phyloP scores from a whole-genome alignment of 2,797 vertebrate species.

The Trachops cirrhosus region DNA sequence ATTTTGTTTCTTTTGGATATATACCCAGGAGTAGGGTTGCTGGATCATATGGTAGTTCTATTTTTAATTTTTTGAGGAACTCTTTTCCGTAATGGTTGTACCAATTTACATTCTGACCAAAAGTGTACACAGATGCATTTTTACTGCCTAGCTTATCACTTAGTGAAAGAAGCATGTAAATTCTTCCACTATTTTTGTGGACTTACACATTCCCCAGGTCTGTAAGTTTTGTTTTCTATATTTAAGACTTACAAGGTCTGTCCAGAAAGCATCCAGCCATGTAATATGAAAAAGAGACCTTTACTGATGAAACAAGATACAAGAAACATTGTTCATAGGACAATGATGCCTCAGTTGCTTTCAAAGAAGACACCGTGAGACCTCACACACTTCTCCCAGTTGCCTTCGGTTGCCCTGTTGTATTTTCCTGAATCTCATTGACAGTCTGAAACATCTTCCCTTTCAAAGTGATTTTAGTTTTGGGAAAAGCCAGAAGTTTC shows the following conservation, averaged over 20 bases:
- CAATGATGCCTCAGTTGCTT: no score
- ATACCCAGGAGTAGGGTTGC: background rate
- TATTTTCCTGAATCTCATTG: no score
- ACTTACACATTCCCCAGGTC: background rate
- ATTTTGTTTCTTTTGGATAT: background rate
- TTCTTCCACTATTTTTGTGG: background rate
- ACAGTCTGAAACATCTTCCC: no score
- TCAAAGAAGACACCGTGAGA: no score
- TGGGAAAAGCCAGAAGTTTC: no score
- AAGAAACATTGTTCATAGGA: no score
- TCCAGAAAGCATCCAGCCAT: no score
- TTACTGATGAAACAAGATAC: no score
- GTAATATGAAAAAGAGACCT: no score
- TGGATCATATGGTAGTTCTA: background rate
- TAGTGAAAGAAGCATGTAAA: background rate
- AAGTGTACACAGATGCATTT: background rate
- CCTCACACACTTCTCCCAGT: no score
- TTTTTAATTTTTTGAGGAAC: background rate
- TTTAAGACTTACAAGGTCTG: background rate
- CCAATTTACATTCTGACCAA: background rate
- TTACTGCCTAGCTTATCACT: conserved; percentile 2
- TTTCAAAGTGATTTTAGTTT: no score
- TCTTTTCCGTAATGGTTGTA: background rate
- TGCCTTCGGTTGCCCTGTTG: no score
- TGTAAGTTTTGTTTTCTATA: background rate